These are phyloP conservation scores for Aplochiton taeniatus DNA, from an alignment of 2,797 vertebrate genomes.

Conservation along the genomic window DNA sequence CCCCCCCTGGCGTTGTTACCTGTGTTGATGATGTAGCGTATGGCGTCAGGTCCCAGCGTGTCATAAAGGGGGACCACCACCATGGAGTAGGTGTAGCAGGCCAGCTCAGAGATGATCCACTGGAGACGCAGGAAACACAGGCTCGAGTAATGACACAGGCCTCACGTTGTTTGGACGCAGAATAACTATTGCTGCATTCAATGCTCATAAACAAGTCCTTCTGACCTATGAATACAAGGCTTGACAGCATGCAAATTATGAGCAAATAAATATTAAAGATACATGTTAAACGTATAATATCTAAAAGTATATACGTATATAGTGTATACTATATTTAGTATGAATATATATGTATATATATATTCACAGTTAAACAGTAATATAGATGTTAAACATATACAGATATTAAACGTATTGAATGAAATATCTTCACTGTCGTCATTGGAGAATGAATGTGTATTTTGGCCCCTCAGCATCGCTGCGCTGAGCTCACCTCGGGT, in stretches of 20 bases:
- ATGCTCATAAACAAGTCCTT: too few species aligned
- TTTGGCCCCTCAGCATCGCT: constrained; percentile 5
- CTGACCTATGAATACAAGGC: too few species aligned
- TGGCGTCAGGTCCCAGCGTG: constrained; percentile 92
- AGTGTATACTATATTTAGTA: too few species aligned
- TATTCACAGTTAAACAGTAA: not conserved
- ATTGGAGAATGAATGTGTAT: not conserved
- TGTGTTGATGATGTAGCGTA: constrained; percentile 94
- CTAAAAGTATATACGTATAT: too few species aligned
- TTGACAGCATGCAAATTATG: too few species aligned
- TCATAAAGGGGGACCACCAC: constrained; percentile 97
- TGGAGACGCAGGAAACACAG: constrained; percentile 50
- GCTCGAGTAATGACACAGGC: too few species aligned
- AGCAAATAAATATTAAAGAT: too few species aligned
- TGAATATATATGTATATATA: too few species aligned
- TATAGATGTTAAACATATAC: not conserved
- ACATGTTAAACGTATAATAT: too few species aligned
- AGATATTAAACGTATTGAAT: not conserved
- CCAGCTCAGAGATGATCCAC: constrained; percentile 98
- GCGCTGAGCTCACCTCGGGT: constrained; percentile 83
- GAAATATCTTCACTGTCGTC: not conserved
- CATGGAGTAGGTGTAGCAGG: constrained; percentile 98
- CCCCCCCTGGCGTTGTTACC: too few species aligned
- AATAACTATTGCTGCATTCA: too few species aligned
- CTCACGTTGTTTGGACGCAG: too few species aligned